These are phyloP conservation scores for Stenopsyche tienmushanensis DNA, from an alignment of 1,140 invertebrate genomes.

Conservation along the genomic window DNA sequence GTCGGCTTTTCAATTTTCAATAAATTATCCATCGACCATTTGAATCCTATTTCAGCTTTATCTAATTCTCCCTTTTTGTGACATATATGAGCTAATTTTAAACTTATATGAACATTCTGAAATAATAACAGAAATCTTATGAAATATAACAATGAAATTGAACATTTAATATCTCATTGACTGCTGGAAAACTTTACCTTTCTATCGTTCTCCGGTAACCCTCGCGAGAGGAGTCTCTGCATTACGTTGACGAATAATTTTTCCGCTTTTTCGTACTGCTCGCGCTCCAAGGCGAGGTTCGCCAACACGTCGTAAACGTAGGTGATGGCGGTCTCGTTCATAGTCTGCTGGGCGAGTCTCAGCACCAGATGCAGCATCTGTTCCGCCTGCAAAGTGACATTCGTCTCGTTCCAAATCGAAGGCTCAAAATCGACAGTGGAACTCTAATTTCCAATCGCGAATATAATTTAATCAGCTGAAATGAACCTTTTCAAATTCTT, in stretches of 20 bases:
- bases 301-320: conserved; percentile 91
- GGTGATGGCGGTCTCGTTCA: conserved; percentile 73
- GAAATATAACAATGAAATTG: not conserved
- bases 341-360: conserved; percentile 76
- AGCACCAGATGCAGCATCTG: conserved; percentile 81
- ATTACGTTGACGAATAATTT: conserved; percentile 79
- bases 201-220: conserved; percentile 70
- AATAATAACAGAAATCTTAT: conserved; percentile 13
- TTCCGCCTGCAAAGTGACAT: conserved; percentile 62
- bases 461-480: not conserved
- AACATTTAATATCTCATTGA: no score
- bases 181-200: no score
- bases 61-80: conserved; percentile 62
- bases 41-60: conserved; percentile 73
- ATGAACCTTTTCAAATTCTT: conserved; percentile 67
- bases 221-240: conserved; percentile 69
- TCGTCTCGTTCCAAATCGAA: not conserved
- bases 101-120: conserved; percentile 56
- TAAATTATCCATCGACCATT: conserved; percentile 73
- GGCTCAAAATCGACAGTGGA: not conserved
- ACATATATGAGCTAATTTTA: conserved; percentile 73
- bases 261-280: conserved; percentile 80
- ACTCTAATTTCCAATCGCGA: not conserved
- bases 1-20: conserved; percentile 52
- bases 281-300: conserved; percentile 78